Evolutionary conservation across 2,113 vertebrate genomes (phyloP), one percentile per base, ranked within the genome.

Genomic region (Leptobrachium leishanense): DNA sequence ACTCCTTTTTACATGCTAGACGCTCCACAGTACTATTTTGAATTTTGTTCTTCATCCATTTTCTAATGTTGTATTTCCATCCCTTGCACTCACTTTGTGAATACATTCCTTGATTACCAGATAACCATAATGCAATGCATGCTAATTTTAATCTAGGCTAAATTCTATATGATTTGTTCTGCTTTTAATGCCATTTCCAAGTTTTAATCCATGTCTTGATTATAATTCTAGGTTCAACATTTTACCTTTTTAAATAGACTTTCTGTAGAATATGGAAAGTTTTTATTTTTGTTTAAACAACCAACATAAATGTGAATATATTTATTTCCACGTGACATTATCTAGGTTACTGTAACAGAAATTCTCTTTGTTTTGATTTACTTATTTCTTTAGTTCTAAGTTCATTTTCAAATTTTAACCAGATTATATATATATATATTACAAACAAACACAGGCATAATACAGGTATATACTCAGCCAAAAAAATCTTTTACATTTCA

Each of bases 181-280:
- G 39, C 54, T 8, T 43, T 53, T 43, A 79, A 72, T 76, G 72
- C 63, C 12, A 74, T 63, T 76, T 73, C 63, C 12, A 74, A 65
- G 78, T 50, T 59, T 40, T n/a, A 13, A 57, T 80, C 64, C 65
- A 74, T 68, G 53, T 31, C 20, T 74, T 80, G 78, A 80, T 80
- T 74, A 68, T 68, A 68, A 80, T 80, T 80, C 43, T 50, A 68
- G 78, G 73, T 80, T 80, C 57, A 11, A 80, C 74, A 80, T 80
- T 44, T 68, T 62, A 74, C 71, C 71, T 80, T 50, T 50, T 50
- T 80, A 80, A 79, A 59, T 66, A 79, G 68, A 39, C 62, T 5
- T 54, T 39, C 54, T 43, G 46, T 50, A 80, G 62, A 43, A 20
- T 80, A 68, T 50, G 31, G 10, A 42, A 72, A 64, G 31, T 2